Conservation (phyloP, 1,140 invertebrate genomes). For the Macrotrachela quadricornifera region DNA sequence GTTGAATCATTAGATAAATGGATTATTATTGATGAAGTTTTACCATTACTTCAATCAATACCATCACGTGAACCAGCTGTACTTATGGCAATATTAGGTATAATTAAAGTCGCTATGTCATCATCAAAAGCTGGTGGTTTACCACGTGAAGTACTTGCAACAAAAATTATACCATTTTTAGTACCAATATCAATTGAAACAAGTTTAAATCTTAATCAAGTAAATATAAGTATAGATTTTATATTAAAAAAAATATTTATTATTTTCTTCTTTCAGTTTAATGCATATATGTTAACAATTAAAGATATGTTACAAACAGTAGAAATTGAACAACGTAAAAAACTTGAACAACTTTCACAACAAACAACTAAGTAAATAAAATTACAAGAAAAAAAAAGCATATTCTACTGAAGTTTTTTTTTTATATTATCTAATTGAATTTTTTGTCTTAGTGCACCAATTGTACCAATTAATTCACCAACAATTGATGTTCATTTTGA, state of each 20-base stretch:
- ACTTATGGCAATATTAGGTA: slow-evolving; percentile 81
- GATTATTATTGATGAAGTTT: slow-evolving; percentile 77
- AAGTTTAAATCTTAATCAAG: slow-evolving; percentile 61
- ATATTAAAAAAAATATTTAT: background rate
- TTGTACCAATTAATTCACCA: too few relatives aligned
- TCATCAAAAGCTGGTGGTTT: slow-evolving; percentile 68
- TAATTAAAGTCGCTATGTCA: slow-evolving; percentile 52
- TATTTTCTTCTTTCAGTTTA: slow-evolving; percentile 38
- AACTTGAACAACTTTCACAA: slow-evolving; percentile 47
- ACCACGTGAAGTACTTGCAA: slow-evolving; percentile 69
- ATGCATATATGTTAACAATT: slow-evolving; percentile 58
- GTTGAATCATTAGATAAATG: slow-evolving; percentile 82
- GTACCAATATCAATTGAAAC: slow-evolving; percentile 78
- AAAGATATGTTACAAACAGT: slow-evolving; percentile 70
- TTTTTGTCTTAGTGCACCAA: too few relatives aligned
- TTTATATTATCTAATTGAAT: too few relatives aligned
- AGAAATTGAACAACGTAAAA: slow-evolving; percentile 64
- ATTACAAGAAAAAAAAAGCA: too few relatives aligned
- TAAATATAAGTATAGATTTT: slow-evolving; percentile 4
- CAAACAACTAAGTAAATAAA: too few relatives aligned
- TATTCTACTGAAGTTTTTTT: too few relatives aligned
- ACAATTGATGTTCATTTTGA: too few relatives aligned
- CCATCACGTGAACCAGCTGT: slow-evolving; percentile 78
- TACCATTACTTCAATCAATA: slow-evolving; percentile 74
- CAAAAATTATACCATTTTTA: slow-evolving; percentile 76